Percentiles rank a stretch among this genome's conserved stretches.
These are phyloP conservation scores for Cyanistes caeruleus DNA, from an alignment of 2,113 vertebrate species.

Conservation along the genomic window DNA sequence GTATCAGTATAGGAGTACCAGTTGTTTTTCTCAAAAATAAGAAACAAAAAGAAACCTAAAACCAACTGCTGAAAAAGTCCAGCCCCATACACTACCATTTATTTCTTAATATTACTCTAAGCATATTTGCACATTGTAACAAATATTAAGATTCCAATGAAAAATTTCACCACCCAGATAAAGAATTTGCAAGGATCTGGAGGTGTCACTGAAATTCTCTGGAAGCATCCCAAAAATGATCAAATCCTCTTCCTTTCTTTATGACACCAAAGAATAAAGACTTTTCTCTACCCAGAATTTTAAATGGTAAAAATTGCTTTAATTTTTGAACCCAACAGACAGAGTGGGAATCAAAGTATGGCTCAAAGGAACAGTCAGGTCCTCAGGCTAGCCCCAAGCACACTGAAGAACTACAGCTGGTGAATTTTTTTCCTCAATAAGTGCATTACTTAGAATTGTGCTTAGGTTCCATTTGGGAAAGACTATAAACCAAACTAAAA, in stretches of 20 bases:
- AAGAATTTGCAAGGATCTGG: background rate
- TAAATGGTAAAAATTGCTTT: conserved; percentile 25
- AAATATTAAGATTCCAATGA: background rate
- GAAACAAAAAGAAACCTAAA: background rate
- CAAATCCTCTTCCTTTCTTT: background rate
- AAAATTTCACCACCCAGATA: background rate
- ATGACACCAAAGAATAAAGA: background rate
- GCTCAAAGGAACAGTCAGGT: conserved; percentile 44
- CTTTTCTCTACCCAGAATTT: background rate
- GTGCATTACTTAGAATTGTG: background rate
- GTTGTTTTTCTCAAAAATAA: background rate
- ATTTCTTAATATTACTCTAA: background rate
- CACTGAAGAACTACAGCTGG: background rate
- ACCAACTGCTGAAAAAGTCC: background rate
- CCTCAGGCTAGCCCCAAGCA: conserved; percentile 55
- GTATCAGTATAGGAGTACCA: background rate
- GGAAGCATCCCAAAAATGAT: background rate
- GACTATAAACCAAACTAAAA: background rate
- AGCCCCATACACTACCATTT: background rate
- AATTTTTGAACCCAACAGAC: conserved; percentile 21
- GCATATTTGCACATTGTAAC: background rate
- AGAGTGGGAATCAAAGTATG: conserved; percentile 46
- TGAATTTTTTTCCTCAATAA: background rate
- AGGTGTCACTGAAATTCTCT: background rate
- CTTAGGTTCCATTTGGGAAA: background rate